Conservation (phyloP, 2,797 vertebrate genomes). For the Ara ararauna region DNA sequence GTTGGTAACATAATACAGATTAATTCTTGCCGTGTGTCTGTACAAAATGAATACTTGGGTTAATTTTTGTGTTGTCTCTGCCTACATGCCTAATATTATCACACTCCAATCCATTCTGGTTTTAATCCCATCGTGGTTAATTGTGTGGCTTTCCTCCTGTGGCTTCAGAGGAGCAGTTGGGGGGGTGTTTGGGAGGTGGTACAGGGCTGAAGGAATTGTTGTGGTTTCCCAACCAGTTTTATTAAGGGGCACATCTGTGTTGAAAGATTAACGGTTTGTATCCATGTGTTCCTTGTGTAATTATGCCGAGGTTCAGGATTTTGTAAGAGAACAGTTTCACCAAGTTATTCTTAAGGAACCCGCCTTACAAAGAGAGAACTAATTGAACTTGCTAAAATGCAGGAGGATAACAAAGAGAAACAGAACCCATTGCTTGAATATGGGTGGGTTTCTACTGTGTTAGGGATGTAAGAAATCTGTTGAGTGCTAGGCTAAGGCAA, state of each 20-base stretch:
- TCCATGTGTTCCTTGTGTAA: neutral
- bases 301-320: neutral
- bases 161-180: neutral
- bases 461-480: neutral
- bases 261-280: neutral
- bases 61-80: neutral
- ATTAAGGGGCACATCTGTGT: neutral
- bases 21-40: neutral
- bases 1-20: neutral
- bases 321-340: neutral
- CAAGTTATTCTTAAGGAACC: neutral
- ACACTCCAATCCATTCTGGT: neutral
- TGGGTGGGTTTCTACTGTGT: neutral
- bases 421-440: neutral
- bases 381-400: neutral
- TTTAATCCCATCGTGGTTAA: neutral
- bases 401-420: neutral
- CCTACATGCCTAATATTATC: neutral
- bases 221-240: constrained; percentile 13
- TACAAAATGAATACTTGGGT: neutral
- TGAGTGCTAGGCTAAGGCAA: neutral
- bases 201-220: neutral
- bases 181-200: neutral
- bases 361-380: neutral
- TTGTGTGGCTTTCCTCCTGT: neutral